phyloP scores from a whole-genome alignment of 2,113 vertebrate genomes.

The Menura novaehollandiae region DNA sequence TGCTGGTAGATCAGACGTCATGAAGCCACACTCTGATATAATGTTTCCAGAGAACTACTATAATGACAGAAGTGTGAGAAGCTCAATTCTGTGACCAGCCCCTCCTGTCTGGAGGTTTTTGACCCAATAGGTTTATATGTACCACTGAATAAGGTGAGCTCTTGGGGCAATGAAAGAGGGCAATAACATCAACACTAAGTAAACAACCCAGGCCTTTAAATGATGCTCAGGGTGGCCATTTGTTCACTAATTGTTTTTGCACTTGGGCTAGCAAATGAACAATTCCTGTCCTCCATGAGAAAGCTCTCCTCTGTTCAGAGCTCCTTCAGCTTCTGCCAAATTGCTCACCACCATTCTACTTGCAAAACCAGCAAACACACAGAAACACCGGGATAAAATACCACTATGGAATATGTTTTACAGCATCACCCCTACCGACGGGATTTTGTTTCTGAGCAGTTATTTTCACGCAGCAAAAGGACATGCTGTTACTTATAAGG shows the following conservation, averaged over 20 bases:
- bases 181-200: background rate
- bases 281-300: background rate
- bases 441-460: background rate
- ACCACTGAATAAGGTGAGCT: background rate
- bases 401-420: background rate
- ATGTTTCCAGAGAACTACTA: background rate
- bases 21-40: background rate
- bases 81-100: background rate
- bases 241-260: background rate
- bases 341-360: background rate
- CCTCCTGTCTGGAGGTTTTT: background rate
- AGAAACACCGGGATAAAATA: background rate
- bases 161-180: background rate
- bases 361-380: background rate
- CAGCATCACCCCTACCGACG: background rate
- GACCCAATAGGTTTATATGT: background rate
- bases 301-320: background rate
- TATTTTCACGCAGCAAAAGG: background rate
- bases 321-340: background rate
- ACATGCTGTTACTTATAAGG: conserved; percentile 2
- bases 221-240: background rate
- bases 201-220: background rate
- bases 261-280: background rate
- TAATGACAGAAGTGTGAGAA: background rate
- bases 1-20: background rate